These are phyloP conservation scores for Miichthys miiuy DNA, from an alignment of 2,797 vertebrate species.

Conservation along the genomic window DNA sequence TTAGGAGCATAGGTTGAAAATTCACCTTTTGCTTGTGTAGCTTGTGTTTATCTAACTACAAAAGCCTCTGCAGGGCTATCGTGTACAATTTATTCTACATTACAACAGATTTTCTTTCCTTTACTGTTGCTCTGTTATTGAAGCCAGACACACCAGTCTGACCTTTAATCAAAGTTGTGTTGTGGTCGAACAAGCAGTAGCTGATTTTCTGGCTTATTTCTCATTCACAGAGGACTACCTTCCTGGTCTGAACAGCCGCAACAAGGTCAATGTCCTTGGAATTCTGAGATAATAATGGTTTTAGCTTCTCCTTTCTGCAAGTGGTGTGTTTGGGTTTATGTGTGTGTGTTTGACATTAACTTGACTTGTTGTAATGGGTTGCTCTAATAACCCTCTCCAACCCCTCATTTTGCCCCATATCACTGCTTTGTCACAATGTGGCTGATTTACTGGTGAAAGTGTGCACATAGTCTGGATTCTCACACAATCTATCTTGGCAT, in stretches of 20 bases:
- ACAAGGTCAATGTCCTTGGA: constrained; percentile 21
- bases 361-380: constrained; percentile 2
- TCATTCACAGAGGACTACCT: constrained; percentile 23
- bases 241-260: constrained; percentile 4
- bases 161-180: constrained; percentile 48
- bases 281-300: constrained; percentile 26
- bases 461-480: background rate
- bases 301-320: constrained; percentile 14
- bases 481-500: background rate
- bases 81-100: constrained; percentile 8
- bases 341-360: constrained; percentile 17
- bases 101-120: background rate
- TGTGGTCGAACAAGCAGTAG: constrained; percentile 17
- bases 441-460: background rate
- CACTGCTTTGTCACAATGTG: background rate
- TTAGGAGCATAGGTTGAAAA: constrained; percentile 20
- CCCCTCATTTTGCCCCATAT: background rate
- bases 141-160: constrained; percentile 23
- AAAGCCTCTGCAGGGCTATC: constrained; percentile 22
- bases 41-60: background rate
- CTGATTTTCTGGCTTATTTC: constrained; percentile 26
- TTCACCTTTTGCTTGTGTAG: background rate
- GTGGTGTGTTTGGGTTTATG: background rate
- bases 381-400: constrained; percentile 15
- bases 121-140: background rate